Conservation (phyloP, 2,888 invertebrate genomes). For the Imbricaverruca yamaguchii region DNA sequence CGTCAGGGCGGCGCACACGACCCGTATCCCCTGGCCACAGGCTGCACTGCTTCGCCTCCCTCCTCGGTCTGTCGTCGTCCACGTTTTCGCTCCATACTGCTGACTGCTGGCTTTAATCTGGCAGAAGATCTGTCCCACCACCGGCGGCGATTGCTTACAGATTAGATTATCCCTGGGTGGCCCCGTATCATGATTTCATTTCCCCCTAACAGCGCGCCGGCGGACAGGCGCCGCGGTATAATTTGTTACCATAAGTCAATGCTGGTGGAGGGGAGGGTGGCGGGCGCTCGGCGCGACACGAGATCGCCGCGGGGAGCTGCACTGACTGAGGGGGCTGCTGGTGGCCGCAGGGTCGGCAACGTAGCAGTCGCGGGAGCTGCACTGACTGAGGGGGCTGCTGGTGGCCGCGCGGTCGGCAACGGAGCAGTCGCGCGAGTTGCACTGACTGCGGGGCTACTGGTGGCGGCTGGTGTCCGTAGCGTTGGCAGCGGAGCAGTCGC, state of each 20-base stretch:
- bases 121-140: conserved; percentile 7
- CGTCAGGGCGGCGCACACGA: too few species aligned
- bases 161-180: conserved; percentile 19
- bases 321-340: neutral
- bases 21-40: too few species aligned
- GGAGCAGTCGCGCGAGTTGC: too few species aligned
- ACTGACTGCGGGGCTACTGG: too few species aligned
- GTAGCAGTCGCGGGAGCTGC: neutral
- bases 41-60: too few species aligned
- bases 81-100: neutral
- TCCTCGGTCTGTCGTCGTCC: neutral
- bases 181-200: conserved; percentile 15
- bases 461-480: too few species aligned
- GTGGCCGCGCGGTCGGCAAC: too few species aligned
- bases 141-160: conserved; percentile 4
- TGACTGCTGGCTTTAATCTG: neutral
- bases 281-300: neutral
- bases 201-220: neutral
- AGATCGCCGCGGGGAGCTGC: neutral
- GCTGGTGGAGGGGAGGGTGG: neutral
- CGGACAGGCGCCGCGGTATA: neutral
- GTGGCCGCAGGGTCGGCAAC: neutral
- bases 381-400: neutral
- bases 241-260: conserved; percentile 17
- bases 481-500: too few species aligned